A percentile compares a stretch with the other conserved stretches of the same genome.
phyloP scores from a whole-genome alignment of 2,797 vertebrate genomes.

The Leuciscus waleckii region DNA sequence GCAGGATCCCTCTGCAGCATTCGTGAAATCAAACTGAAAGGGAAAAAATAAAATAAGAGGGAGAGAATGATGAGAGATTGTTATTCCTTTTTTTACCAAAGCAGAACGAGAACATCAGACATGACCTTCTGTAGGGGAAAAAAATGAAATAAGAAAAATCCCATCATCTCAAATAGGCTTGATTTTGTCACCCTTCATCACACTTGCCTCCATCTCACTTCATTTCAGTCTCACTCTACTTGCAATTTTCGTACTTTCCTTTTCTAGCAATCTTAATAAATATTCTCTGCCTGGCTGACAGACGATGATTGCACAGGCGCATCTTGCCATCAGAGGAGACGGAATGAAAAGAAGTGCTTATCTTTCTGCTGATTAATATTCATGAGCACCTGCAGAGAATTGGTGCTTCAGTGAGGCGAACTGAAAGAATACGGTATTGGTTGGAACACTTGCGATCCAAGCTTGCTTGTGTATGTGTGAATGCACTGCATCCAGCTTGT shows the following conservation, averaged over 20 bases:
- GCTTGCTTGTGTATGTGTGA: slow-evolving; percentile 26
- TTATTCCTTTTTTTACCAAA: slow-evolving; percentile 21
- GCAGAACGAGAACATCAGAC: slow-evolving; percentile 37
- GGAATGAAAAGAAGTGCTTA: slow-evolving; percentile 58
- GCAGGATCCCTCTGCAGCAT: slow-evolving; percentile 88
- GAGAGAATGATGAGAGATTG: neutral
- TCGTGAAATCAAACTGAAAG: slow-evolving; percentile 83
- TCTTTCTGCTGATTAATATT: slow-evolving; percentile 58
- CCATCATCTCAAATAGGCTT: slow-evolving; percentile 24
- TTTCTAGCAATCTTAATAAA: slow-evolving; percentile 44
- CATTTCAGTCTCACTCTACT: slow-evolving; percentile 24
- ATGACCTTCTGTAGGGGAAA: neutral
- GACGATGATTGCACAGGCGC: slow-evolving; percentile 44
- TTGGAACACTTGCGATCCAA: slow-evolving; percentile 13
- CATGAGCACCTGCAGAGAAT: slow-evolving; percentile 59
- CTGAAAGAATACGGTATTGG: slow-evolving; percentile 21
- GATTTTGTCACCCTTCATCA: slow-evolving; percentile 6
- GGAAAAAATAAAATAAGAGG: slow-evolving; percentile 5
- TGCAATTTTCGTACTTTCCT: slow-evolving; percentile 37
- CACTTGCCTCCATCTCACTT: slow-evolving; percentile 18
- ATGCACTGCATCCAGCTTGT: slow-evolving; percentile 24
- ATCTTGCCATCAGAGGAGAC: slow-evolving; percentile 51
- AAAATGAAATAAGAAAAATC: slow-evolving; percentile 9
- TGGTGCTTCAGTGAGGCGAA: slow-evolving; percentile 33
- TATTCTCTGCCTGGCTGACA: slow-evolving; percentile 40